Conservation (phyloP, 2,797 vertebrate genomes). For the Ambastaia sidthimunki region DNA sequence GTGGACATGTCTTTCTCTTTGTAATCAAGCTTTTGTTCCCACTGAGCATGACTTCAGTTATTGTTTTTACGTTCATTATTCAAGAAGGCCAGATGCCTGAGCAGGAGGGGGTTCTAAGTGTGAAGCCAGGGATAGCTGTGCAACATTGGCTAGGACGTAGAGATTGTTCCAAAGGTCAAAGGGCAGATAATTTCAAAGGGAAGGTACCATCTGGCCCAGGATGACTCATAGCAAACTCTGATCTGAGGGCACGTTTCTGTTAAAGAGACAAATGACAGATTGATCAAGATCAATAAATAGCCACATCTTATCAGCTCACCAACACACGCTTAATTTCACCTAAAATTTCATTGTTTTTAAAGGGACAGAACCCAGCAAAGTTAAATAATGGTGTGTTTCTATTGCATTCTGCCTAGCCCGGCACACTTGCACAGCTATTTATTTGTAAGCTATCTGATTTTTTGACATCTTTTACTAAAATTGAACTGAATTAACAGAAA, state of each 20-base stretch:
- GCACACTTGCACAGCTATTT: too few species aligned
- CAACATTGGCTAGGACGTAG: slow-evolving; percentile 70
- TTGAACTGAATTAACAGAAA: too few species aligned
- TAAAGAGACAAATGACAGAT: slow-evolving; percentile 47
- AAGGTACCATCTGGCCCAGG: slow-evolving; percentile 71
- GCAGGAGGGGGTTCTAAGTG: slow-evolving; percentile 66
- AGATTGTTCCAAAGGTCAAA: slow-evolving; percentile 70
- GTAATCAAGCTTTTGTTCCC: slow-evolving; percentile 70
- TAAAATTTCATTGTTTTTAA: too few species aligned
- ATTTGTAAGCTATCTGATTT: too few species aligned
- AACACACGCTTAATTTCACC: too few species aligned
- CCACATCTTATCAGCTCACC: too few species aligned
- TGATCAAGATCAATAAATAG: not conserved
- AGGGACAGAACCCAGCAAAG: too few species aligned
- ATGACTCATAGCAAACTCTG: slow-evolving; percentile 49
- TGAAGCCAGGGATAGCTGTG: slow-evolving; percentile 65
- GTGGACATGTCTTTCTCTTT: slow-evolving; percentile 62
- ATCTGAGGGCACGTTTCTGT: slow-evolving; percentile 55
- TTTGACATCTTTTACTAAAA: too few species aligned
- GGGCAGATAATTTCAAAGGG: slow-evolving; percentile 68
- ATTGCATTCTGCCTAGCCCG: too few species aligned
- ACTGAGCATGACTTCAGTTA: slow-evolving; percentile 68
- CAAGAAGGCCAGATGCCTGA: slow-evolving; percentile 74
- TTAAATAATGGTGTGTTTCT: too few species aligned
- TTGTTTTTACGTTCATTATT: slow-evolving; percentile 75